Evolutionary conservation across 2,113 vertebrate species (phyloP), one percentile per base, ranked within the genome.

Genomic region (Tachycineta bicolor): DNA sequence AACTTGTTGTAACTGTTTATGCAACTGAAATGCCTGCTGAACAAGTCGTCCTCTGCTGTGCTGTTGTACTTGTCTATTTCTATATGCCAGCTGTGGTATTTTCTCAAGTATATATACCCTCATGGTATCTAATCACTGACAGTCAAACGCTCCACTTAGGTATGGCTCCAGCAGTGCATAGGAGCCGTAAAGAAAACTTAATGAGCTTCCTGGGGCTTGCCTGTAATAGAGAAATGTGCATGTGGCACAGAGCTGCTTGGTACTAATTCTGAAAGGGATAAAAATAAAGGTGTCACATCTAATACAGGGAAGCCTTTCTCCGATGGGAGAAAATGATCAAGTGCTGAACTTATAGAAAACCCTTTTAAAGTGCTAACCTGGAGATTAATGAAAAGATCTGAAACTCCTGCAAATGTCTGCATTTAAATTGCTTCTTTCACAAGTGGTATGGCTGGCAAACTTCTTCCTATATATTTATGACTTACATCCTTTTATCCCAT

Each of bases 121-220:
- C 14, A 1, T 62, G 82, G 68, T 73, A 87, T 89, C 88, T 95
- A 92, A 90, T 94, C 93, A 90, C 85, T 81, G 88, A 71, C 90
- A 92, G 79, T 43, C 80, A 93, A 74, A 76, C 76, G 76, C 44
- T 84, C 63, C 46, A 83, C 88, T 84, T 92, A 87, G 89, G 86
- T 89, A 58, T 58, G 77, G 90, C 58, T 96, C 90, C 96, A 94
- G 88, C 83, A 92, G 94, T 50, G 92, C 83, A 82, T 2, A 82
- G 92, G 73, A 90, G 37, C 49, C 86, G 82, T 89, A 94, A 96
- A 92, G 80, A 86, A 96, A 96, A 56, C 81, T 84, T 93, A 95
- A 96, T 87, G 92, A 95, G 76, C 64, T 96, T 93, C 88, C 88
- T 83, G 88, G 73, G 76, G 93, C 49, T 93, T 81, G 69, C 37